phyloP scores from a whole-genome alignment of 2,888 invertebrate genomes.

The Perithous albicinctus region DNA sequence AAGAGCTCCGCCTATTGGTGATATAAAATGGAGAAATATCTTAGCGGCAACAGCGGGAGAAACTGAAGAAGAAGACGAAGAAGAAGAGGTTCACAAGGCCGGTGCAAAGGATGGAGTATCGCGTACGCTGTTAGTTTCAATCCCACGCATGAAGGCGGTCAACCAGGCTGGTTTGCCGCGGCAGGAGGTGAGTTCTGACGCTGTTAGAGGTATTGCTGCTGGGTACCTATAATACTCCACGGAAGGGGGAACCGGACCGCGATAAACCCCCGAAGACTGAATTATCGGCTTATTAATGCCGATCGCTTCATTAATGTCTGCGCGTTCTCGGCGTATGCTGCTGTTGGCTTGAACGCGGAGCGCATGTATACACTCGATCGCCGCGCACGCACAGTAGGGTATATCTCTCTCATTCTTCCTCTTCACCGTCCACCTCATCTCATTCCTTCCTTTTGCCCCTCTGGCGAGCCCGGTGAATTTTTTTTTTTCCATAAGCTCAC shows the following conservation, averaged over 20 bases:
- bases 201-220: slow-evolving; percentile 42
- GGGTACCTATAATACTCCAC: slow-evolving; percentile 27
- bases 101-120: slow-evolving; percentile 56
- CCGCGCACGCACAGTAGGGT: slow-evolving; percentile 41
- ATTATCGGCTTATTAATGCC: slow-evolving; percentile 80
- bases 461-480: slow-evolving; percentile 21
- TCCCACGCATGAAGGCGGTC: slow-evolving; percentile 62
- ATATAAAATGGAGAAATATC: slow-evolving; percentile 51
- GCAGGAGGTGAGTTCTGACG: slow-evolving; percentile 63
- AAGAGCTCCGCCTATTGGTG: slow-evolving; percentile 64
- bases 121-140: slow-evolving; percentile 59
- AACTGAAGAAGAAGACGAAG: slow-evolving; percentile 49
- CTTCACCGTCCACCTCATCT: background rate
- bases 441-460: slow-evolving; percentile 13
- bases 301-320: slow-evolving; percentile 82
- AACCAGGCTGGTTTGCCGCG: slow-evolving; percentile 58
- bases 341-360: background rate
- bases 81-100: slow-evolving; percentile 66
- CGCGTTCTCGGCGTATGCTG: slow-evolving; percentile 51
- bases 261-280: slow-evolving; percentile 69
- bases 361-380: slow-evolving; percentile 20
- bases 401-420: slow-evolving; percentile 27
- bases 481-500: slow-evolving; percentile 16
- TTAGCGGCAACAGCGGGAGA: slow-evolving; percentile 45
- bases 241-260: slow-evolving; percentile 36